Percentiles rank a stretch among this genome's conserved stretches.
phyloP scores from a whole-genome alignment of 2,113 vertebrate genomes.

The Nesogale talazaci region DNA sequence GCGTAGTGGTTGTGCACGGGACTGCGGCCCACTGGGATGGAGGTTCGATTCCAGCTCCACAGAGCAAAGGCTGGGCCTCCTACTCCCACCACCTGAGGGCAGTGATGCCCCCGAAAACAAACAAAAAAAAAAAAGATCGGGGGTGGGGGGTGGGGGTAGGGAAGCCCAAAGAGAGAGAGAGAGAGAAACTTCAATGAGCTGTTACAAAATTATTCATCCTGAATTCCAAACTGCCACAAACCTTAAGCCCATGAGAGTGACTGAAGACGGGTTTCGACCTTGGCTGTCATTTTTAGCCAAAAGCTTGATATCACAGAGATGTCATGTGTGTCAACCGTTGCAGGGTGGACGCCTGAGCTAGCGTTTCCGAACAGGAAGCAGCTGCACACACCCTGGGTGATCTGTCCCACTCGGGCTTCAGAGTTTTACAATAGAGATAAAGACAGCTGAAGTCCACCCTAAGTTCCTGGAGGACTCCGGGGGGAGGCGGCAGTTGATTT shows the following conservation, averaged over 20 bases:
- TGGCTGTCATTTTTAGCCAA: constrained; percentile 73
- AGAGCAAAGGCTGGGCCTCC: too few relatives aligned
- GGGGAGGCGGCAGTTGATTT: constrained; percentile 80
- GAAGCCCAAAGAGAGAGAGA: too few relatives aligned
- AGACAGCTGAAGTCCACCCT: constrained; percentile 76
- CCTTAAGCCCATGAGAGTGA: constrained; percentile 51
- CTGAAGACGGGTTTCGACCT: constrained; percentile 11
- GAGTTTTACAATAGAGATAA: constrained; percentile 83
- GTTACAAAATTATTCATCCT: constrained; percentile 53
- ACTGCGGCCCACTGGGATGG: too few relatives aligned
- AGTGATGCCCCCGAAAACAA: too few relatives aligned
- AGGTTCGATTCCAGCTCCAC: too few relatives aligned
- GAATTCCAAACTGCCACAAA: constrained; percentile 67
- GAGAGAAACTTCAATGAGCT: constrained; percentile 31
- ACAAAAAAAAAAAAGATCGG: too few relatives aligned
- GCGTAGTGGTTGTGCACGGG: too few relatives aligned
- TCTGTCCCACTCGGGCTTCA: constrained; percentile 71
- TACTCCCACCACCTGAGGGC: too few relatives aligned
- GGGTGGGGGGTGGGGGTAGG: too few relatives aligned
- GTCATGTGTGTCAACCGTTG: constrained; percentile 56
- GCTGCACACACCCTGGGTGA: constrained; percentile 58
- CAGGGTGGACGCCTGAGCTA: constrained; percentile 66
- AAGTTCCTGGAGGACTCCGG: constrained; percentile 74
- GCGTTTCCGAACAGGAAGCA: constrained; percentile 57
- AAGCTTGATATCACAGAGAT: constrained; percentile 71